Percentiles rank a stretch among this genome's conserved stretches.
phyloP scores from a whole-genome alignment of 2,113 vertebrate species.

The human region DNA sequence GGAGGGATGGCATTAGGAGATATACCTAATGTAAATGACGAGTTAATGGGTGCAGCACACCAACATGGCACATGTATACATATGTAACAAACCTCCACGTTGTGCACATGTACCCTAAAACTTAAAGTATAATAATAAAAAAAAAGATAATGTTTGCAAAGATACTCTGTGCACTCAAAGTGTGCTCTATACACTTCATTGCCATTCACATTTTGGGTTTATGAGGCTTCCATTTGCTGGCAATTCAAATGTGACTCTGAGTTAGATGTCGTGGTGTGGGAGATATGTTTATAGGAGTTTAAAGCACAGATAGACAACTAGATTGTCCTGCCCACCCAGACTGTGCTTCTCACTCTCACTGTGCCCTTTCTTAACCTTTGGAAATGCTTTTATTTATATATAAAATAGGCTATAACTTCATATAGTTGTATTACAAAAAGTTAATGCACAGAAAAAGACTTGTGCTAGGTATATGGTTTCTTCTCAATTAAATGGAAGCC shows the following conservation, averaged over 20 bases:
- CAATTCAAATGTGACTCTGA: background rate
- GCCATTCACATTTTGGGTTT: constrained; percentile 6
- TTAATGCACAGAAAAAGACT: background rate
- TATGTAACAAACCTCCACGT: too few species aligned
- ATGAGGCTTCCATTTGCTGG: background rate
- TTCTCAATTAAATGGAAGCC: background rate
- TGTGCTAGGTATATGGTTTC: background rate
- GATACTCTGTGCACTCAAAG: background rate
- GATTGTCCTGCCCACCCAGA: background rate
- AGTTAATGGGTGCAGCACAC: too few species aligned
- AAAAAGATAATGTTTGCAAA: background rate
- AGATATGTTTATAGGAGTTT: background rate
- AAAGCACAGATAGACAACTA: background rate
- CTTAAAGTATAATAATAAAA: too few species aligned
- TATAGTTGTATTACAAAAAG: background rate
- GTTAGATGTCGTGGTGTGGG: background rate
- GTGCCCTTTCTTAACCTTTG: background rate
- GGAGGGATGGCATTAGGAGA: too few species aligned
- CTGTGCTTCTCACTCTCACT: rapidly evolving
- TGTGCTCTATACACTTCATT: background rate
- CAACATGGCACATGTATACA: too few species aligned
- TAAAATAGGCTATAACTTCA: background rate
- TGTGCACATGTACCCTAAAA: too few species aligned
- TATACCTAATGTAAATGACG: too few species aligned
- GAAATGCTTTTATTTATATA: background rate